phyloP scores from a whole-genome alignment of 2,888 invertebrate species.

The Anarsia innoxiella region DNA sequence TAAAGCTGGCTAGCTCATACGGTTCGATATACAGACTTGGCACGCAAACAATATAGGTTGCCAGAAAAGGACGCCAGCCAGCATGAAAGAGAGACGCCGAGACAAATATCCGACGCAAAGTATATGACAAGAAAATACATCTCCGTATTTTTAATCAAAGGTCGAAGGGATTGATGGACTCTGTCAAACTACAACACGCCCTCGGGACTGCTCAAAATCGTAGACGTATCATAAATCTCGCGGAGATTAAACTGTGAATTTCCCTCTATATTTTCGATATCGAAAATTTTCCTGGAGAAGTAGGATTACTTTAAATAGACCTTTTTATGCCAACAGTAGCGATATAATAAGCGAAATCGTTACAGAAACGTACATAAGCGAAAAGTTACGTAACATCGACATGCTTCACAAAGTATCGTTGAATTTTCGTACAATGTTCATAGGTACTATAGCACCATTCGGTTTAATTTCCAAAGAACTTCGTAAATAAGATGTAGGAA shows the following conservation, averaged over 20 bases:
- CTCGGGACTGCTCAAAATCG: no score
- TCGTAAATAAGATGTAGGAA: no score
- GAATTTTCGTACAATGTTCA: conserved; percentile 8
- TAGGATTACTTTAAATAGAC: no score
- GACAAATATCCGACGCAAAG: conserved; percentile 43
- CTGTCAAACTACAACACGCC: conserved; percentile 8
- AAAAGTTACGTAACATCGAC: conserved; percentile 16
- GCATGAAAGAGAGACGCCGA: conserved; percentile 44
- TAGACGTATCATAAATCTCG: no score
- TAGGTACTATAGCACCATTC: no score
- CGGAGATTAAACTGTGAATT: no score
- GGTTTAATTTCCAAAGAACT: no score
- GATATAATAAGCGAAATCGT: conserved; percentile 1
- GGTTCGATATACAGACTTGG: conserved; percentile 59
- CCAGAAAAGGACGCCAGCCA: conserved; percentile 57
- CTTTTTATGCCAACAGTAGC: no score
- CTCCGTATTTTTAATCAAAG: conserved; percentile 50
- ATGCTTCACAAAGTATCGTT: conserved; percentile 12
- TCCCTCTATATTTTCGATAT: no score
- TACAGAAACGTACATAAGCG: conserved; percentile 1
- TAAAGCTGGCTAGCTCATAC: conserved; percentile 49
- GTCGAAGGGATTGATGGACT: conserved; percentile 26
- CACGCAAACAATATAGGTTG: conserved; percentile 59
- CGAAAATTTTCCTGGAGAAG: no score
- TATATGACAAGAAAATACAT: conserved; percentile 41